phyloP scores from a whole-genome alignment of 2,888 invertebrate genomes.

The Embidobia sp. region DNA sequence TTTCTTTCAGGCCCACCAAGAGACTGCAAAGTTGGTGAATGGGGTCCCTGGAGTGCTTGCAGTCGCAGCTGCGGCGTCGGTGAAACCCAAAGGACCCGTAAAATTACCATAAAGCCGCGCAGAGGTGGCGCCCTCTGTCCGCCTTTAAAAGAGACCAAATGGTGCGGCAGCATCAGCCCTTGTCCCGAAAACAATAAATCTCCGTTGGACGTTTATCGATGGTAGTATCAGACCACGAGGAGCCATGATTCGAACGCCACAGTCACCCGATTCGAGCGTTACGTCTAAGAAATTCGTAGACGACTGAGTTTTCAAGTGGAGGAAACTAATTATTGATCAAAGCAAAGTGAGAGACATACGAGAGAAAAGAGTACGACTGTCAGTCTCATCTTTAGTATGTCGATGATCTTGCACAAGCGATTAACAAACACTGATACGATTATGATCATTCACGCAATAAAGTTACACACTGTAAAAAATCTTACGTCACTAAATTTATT shows the following conservation, averaged over 20 bases:
- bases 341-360: slow-evolving; percentile 29
- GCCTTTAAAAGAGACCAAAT: slow-evolving; percentile 91
- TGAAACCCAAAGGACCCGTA: slow-evolving; percentile 90
- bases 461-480: too few species aligned
- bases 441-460: too few species aligned
- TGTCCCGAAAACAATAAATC: slow-evolving; percentile 82
- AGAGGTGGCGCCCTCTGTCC: slow-evolving; percentile 92
- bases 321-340: slow-evolving; percentile 35
- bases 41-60: slow-evolving; percentile 94
- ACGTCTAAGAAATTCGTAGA: slow-evolving; percentile 27
- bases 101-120: slow-evolving; percentile 89
- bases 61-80: slow-evolving; percentile 95
- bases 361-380: too few species aligned
- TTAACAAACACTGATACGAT: too few species aligned
- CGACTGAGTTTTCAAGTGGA: slow-evolving; percentile 16
- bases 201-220: slow-evolving; percentile 70
- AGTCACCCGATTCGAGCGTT: slow-evolving; percentile 13
- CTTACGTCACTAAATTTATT: too few species aligned
- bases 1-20: slow-evolving; percentile 84
- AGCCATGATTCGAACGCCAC: slow-evolving; percentile 19
- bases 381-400: too few species aligned
- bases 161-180: slow-evolving; percentile 91
- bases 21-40: slow-evolving; percentile 92
- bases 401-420: too few species aligned
- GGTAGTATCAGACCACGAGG: slow-evolving; percentile 67